phyloP scores from a whole-genome alignment of 2,888 invertebrate genomes.

The Luperina nickerlii region DNA sequence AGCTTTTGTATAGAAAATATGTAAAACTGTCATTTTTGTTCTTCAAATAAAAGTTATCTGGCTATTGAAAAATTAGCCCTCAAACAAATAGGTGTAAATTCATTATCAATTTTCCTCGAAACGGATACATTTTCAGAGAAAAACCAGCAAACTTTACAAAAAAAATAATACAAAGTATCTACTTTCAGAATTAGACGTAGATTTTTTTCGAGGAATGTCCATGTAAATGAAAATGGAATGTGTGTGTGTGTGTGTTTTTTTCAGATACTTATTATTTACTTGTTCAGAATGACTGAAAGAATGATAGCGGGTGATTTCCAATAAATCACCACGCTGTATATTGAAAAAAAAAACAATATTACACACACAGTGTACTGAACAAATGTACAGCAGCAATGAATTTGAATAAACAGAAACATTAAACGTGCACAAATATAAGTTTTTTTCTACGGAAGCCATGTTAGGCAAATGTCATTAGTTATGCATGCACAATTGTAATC shows the following conservation, averaged over 20 bases:
- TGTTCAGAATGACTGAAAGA: background rate
- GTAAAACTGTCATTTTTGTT: too few relatives aligned
- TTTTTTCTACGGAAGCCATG: conserved; percentile 32
- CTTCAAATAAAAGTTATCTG: too few relatives aligned
- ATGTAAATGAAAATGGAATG: too few relatives aligned
- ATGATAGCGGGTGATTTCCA: background rate
- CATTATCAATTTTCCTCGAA: background rate
- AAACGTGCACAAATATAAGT: conserved; percentile 12
- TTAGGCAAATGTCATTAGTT: conserved; percentile 46
- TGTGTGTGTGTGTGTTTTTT: background rate
- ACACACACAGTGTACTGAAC: background rate
- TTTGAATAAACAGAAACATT: conserved; percentile 25
- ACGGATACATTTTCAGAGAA: background rate
- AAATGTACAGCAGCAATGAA: conserved; percentile 4
- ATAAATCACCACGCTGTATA: background rate
- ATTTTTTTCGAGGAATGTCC: background rate
- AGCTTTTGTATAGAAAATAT: too few relatives aligned
- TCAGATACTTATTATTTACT: background rate
- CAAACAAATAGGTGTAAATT: background rate
- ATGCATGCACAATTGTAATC: conserved; percentile 59
- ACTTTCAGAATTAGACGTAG: background rate
- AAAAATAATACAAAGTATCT: too few relatives aligned
- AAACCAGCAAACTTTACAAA: too few relatives aligned
- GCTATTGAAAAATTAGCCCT: too few relatives aligned
- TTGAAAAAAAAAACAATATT: background rate